phyloP scores from a whole-genome alignment of 2,113 vertebrate genomes.

The Rhinogobius similis region DNA sequence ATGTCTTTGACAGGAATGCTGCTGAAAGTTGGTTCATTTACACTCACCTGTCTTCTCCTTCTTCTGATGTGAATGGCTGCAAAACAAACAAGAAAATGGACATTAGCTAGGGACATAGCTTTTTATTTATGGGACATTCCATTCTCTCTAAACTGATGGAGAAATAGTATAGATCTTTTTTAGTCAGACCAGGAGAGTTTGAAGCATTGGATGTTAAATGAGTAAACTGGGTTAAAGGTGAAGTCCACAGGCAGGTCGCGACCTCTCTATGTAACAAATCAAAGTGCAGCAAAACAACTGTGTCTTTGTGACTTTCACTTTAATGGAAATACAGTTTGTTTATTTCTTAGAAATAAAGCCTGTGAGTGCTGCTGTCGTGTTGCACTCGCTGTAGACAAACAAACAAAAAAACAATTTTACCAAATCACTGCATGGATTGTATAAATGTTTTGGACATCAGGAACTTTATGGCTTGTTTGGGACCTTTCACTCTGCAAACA shows the following conservation, averaged over 20 bases:
- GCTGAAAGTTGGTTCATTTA: slow-evolving; percentile 8
- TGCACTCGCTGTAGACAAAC: not conserved
- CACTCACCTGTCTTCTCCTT: slow-evolving; percentile 92
- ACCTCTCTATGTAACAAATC: not conserved
- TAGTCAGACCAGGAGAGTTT: not conserved
- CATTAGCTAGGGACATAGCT: no score
- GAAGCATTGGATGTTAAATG: not conserved
- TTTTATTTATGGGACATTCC: not conserved
- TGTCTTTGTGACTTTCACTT: not conserved
- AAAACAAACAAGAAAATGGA: slow-evolving; percentile 29
- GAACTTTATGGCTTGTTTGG: slow-evolving; percentile 19
- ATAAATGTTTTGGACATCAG: slow-evolving; percentile 20
- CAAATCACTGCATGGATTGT: not conserved
- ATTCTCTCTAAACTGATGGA: not conserved
- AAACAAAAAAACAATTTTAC: not conserved
- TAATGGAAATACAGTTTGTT: not conserved
- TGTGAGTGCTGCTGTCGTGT: not conserved
- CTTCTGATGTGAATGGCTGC: slow-evolving; percentile 84
- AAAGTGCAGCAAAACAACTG: slow-evolving; percentile 8
- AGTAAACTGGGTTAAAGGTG: slow-evolving; percentile 31
- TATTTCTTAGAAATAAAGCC: no score
- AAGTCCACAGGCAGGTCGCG: slow-evolving; percentile 19
- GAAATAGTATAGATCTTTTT: not conserved
- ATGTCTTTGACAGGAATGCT: slow-evolving; percentile 32
- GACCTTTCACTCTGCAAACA: slow-evolving; percentile 13